Evolutionary conservation across 2,797 vertebrate species (phyloP).

Genomic region (Hydrophis major): DNA sequence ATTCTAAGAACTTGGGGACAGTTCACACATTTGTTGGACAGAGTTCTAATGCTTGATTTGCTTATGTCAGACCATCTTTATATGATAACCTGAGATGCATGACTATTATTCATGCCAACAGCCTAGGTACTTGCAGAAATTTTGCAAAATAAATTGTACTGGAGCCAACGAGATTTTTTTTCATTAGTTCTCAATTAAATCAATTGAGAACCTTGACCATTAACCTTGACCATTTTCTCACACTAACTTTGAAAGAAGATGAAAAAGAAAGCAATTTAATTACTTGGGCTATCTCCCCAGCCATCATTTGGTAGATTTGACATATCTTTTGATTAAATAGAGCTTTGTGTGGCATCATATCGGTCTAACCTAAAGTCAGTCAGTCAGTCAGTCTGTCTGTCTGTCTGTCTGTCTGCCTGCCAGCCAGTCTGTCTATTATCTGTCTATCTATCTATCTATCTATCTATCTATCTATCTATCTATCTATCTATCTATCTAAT

Average conservation of each 20-base stretch:
- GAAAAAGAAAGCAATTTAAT: neutral
- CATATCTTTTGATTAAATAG: neutral
- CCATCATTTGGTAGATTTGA: neutral
- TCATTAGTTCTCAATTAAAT: neutral
- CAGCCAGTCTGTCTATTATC: neutral
- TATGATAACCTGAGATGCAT: neutral
- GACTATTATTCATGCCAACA: neutral
- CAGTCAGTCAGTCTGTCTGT: too few relatives aligned
- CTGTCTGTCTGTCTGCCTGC: fast-evolving
- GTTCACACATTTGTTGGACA: neutral
- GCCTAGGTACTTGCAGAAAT: neutral
- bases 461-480: neutral
- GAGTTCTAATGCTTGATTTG: neutral
- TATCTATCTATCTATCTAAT: too few relatives aligned
- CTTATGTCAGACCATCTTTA: neutral
- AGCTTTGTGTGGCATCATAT: neutral
- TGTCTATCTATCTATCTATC: neutral
- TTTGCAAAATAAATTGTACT: neutral
- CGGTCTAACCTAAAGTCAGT: neutral
- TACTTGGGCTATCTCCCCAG: neutral
- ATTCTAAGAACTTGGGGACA: neutral
- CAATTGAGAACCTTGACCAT: neutral
- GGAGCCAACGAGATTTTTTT: neutral
- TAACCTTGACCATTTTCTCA: neutral
- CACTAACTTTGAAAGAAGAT: neutral